Evolutionary conservation across 2,113 vertebrate genomes (phyloP).

Genomic region (Myrmophylax atrothorax): DNA sequence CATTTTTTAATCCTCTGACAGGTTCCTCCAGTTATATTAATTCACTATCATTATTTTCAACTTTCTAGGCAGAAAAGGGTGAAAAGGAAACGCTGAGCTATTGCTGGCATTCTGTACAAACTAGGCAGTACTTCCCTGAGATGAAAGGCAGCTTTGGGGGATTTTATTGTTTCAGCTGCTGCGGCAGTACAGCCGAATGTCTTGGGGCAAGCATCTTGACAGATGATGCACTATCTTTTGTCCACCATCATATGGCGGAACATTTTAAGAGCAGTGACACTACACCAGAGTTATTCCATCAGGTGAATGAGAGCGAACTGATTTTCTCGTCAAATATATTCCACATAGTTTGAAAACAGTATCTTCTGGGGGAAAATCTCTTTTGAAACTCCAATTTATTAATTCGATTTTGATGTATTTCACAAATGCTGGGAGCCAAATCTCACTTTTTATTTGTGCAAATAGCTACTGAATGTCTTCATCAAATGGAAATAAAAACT

Average conservation of each 20-base stretch:
- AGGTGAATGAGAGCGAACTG: background rate
- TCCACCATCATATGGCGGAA: background rate
- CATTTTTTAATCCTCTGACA: conserved; percentile 56
- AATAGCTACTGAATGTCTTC: background rate
- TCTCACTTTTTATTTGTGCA: background rate
- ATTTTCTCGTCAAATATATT: conserved; percentile 8
- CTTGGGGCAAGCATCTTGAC: background rate
- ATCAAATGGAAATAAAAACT: conserved; percentile 1
- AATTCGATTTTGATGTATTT: background rate
- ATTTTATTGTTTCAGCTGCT: conserved; percentile 28
- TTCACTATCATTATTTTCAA: conserved; percentile 64
- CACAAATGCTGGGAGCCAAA: background rate
- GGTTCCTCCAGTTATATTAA: conserved; percentile 59
- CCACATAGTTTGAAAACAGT: background rate
- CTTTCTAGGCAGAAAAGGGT: conserved; percentile 55
- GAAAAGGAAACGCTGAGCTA: conserved; percentile 34
- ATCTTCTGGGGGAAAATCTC: background rate
- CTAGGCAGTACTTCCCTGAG: background rate
- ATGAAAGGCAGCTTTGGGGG: conserved; percentile 56
- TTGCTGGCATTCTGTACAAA: conserved; percentile 8
- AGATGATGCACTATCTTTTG: background rate
- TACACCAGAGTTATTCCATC: background rate
- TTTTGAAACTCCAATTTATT: background rate
- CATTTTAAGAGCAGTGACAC: background rate
- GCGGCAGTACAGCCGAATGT: background rate